A percentile compares a stretch with the other conserved stretches of the same genome.
Evolutionary conservation across 2,888 invertebrate genomes (phyloP).

Genomic region (Drymonia ruficornis): DNA sequence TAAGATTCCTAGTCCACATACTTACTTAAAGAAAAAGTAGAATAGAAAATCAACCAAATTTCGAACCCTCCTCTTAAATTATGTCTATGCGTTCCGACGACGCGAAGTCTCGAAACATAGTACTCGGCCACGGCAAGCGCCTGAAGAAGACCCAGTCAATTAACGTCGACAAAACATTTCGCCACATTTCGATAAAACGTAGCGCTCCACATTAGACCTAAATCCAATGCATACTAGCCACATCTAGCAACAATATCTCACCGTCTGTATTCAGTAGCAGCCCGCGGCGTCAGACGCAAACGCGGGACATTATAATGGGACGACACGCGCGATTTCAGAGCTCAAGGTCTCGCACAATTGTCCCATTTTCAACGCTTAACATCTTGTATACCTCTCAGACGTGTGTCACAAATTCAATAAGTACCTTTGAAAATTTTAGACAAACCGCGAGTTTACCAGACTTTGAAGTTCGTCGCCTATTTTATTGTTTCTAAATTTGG

Average conservation of each 20-base stretch:
- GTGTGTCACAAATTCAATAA: slow-evolving; percentile 9
- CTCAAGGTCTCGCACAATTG: slow-evolving; percentile 56
- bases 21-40: too few relatives aligned
- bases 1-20: too few relatives aligned
- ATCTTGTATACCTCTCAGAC: slow-evolving; percentile 38
- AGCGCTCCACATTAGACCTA: too few relatives aligned
- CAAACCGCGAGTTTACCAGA: slow-evolving; percentile 2
- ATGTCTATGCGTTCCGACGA: too few relatives aligned
- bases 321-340: slow-evolving; percentile 48
- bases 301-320: slow-evolving; percentile 48
- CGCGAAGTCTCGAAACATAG: too few relatives aligned
- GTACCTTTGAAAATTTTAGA: slow-evolving; percentile 1
- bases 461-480: not conserved
- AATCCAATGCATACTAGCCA: not conserved
- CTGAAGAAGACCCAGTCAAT: too few relatives aligned
- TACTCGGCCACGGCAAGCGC: too few relatives aligned
- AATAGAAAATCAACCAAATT: too few relatives aligned
- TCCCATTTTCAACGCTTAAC: slow-evolving; percentile 46
- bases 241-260: slow-evolving; percentile 16
- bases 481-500: not conserved
- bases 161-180: too few relatives aligned
- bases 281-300: slow-evolving; percentile 47
- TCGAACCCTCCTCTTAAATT: too few relatives aligned
- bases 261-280: slow-evolving; percentile 18
- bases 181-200: too few relatives aligned